Conservation (phyloP, 2,888 invertebrate species). For the Seira musarum region DNA sequence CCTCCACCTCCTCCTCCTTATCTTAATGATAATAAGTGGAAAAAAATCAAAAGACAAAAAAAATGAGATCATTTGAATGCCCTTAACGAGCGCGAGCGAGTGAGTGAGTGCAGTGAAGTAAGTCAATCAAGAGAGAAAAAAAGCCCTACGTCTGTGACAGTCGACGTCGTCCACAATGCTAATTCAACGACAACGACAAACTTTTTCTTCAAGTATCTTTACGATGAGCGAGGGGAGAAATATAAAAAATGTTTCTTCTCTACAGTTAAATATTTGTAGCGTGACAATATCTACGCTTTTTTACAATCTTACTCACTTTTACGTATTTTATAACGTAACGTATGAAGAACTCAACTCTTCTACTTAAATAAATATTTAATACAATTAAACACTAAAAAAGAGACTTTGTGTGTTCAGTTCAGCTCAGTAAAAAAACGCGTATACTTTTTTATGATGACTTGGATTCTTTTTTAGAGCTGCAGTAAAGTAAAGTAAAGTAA, state of each 20-base stretch:
- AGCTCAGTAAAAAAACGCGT: not conserved
- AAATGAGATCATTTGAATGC: constrained; percentile 58
- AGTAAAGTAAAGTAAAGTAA: no score
- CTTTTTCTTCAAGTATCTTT: no score
- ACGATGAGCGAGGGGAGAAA: constrained; percentile 1
- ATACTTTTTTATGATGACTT: not conserved
- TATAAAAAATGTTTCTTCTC: not conserved
- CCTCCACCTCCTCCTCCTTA: constrained; percentile 31
- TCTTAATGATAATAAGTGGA: constrained; percentile 32
- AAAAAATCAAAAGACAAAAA: constrained; percentile 44
- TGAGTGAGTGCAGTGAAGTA: constrained; percentile 28
- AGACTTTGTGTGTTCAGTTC: not conserved
- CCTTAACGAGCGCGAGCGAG: constrained; percentile 34
- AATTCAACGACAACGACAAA: no score
- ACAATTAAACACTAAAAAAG: constrained; percentile 51
- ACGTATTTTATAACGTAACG: no score
- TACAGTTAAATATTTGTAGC: no score
- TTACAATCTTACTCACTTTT: constrained; percentile 24
- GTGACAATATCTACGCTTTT: constrained; percentile 3
- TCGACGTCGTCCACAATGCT: no score
- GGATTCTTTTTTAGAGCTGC: not conserved
- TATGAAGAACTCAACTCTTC: constrained; percentile 27
- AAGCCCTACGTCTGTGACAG: constrained; percentile 39
- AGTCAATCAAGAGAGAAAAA: constrained; percentile 5
- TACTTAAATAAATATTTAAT: constrained; percentile 57